phyloP scores from a whole-genome alignment of 2,888 invertebrate genomes.

The Megastigmus dorsalis region DNA sequence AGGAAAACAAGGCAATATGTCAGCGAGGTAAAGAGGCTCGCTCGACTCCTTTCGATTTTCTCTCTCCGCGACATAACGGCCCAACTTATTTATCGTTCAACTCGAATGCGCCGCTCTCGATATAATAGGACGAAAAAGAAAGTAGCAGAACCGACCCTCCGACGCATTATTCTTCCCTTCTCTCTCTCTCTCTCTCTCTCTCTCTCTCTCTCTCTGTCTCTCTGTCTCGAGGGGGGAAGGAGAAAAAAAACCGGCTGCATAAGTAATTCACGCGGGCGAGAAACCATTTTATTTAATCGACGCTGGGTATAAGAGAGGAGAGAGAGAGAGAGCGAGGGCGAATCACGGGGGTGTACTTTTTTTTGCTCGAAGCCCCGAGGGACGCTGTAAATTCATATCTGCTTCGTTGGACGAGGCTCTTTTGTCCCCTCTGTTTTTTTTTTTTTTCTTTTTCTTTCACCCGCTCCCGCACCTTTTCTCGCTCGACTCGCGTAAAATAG shows the following conservation, averaged over 20 bases:
- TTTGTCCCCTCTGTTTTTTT: background rate
- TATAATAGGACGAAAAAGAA: constrained; percentile 11
- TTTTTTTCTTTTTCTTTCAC: background rate
- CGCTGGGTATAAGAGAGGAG: background rate
- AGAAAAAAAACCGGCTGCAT: constrained; percentile 50
- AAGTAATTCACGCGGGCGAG: constrained; percentile 59
- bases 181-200: too few relatives aligned
- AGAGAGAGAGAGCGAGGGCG: background rate
- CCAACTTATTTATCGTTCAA: constrained; percentile 49
- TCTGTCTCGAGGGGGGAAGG: constrained; percentile 25
- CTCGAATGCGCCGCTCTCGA: constrained; percentile 33
- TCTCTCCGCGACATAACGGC: constrained; percentile 16
- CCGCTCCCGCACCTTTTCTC: background rate
- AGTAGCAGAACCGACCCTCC: constrained; percentile 7
- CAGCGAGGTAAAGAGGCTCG: constrained; percentile 5
- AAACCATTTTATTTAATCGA: constrained; percentile 66
- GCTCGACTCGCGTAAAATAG: background rate
- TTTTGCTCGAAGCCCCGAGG: background rate
- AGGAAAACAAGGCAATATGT: constrained; percentile 41
- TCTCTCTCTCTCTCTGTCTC: too few relatives aligned
- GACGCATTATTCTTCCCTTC: constrained; percentile 26
- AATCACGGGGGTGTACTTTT: constrained; percentile 29
- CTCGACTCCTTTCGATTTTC: constrained; percentile 24
- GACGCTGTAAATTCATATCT: constrained; percentile 54
- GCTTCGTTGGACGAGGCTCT: background rate